Base-by-base conservation (phyloP, 2,113 vertebrate species). In the Oreotrochilus melanogaster region DNA sequence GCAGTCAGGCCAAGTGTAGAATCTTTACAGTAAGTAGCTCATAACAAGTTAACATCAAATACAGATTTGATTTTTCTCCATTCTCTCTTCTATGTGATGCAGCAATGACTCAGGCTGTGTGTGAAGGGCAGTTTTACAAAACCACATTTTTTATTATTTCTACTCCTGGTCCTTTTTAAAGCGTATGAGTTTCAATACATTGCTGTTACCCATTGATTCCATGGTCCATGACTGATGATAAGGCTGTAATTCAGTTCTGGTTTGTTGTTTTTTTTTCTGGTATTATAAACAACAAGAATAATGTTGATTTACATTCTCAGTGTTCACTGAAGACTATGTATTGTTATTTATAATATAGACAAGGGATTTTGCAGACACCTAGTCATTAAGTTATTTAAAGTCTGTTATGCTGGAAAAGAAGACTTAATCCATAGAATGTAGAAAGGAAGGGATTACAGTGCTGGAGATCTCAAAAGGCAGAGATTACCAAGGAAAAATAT, bases 241-340 rank as follows among this genome's bases (percentile, higher is more conserved):
- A 96, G 82, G 65, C 92, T 97, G 88, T 97, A 98, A 98, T 97
- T 97, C 94, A 97, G 97, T 97, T 98, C 78, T 82, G 84, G 11
- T 12, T 51, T 39, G 39, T 39, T 39, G 39, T 45, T 45, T 18
- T 92, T 95, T 93, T 93, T 96, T 93, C 70, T 85, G 61, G 83
- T 95, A 92, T 93, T 97, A 91, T 74, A 96, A 97, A 95, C 58
- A 97, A 79, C 65, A 94, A 83, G 79, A 92, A 47, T 45, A 78
- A 96, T 89, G 74, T 27, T 92, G 92, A 97, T 97, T 95, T 97
- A 93, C 82, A 94, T 96, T 96, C 95, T 91, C 86, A 88, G 62
- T 80, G 78, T 94, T 96, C 93, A 93, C 74, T 30, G 71, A 92
- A 82, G 78, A 83, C 90, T 92, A 89, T 0, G 2, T 88, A 96